phyloP scores from a whole-genome alignment of 2,113 vertebrate genomes.

The Strix aluco region DNA sequence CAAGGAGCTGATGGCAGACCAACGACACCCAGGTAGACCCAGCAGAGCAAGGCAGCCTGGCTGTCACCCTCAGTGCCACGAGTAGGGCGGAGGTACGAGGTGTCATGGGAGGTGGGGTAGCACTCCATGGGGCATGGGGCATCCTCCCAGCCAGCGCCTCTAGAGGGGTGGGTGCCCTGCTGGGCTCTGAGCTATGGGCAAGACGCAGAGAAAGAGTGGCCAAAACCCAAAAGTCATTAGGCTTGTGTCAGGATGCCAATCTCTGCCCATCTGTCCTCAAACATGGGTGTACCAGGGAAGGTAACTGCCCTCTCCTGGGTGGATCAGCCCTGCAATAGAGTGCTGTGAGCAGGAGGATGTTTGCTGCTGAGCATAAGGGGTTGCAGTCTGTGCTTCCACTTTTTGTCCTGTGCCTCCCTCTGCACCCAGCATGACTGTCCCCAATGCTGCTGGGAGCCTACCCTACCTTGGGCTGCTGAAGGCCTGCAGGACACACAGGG shows the following conservation, averaged over 20 bases:
- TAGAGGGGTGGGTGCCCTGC: background rate
- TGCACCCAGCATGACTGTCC: background rate
- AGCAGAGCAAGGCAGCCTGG: background rate
- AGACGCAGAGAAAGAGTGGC: background rate
- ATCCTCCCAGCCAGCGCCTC: background rate
- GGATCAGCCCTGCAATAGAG: background rate
- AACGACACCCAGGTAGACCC: background rate
- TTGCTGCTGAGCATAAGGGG: background rate
- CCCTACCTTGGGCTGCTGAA: background rate
- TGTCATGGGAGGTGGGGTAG: background rate
- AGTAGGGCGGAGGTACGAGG: rapidly evolving
- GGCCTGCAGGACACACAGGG: no score
- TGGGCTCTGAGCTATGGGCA: background rate
- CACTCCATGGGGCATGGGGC: background rate
- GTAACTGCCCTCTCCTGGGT: background rate
- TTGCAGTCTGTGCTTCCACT: background rate
- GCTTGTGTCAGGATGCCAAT: background rate
- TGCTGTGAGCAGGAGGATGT: rapidly evolving
- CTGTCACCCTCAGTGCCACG: rapidly evolving
- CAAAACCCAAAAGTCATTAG: background rate
- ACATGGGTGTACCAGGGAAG: background rate
- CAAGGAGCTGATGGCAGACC: background rate
- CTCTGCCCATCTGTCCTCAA: background rate
- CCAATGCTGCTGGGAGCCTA: background rate
- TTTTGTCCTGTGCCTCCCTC: rapidly evolving